Evolutionary conservation across 2,113 vertebrate genomes (phyloP), one percentile per base, ranked within the genome.

Genomic region (Typhlomys cinereus): DNA sequence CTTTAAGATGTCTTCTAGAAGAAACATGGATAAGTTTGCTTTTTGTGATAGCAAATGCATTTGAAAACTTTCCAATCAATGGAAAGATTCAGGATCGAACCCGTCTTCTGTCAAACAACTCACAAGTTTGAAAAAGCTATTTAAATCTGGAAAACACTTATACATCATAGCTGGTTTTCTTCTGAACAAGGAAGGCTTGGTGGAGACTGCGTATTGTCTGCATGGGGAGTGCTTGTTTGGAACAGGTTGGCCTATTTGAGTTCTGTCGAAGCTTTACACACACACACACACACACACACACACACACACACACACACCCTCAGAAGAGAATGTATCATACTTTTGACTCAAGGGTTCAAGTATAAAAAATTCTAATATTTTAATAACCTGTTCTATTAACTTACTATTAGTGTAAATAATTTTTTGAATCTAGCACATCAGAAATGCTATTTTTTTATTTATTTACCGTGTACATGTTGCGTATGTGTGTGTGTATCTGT

Each of bases 1-100:
- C 90, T 54, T 34, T 94, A 96, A 97, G 96, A 93, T 86, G 87
- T 52, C 93, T 70, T 95, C 70, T 69, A 66, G 94, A 82, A 74
- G n/a, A 61, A 70, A 89, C 62, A 86, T 4, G 1, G 8, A 8
- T 52, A 86, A 20, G 11, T 59, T 62, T n/a, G n/a, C n/a, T n/a
- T 52, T 85, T 46, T 74, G 8, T 75, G 61, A 46, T 1, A 80
- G 11, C 25, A 92, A 92, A 90, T 73, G 73, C 14, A 85, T 95
- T 85, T 62, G 62, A 87, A 86, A 91, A 89, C 23, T 70, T 54
- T 79, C 74, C 6, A 87, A 62, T 4, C 87, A 29, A 84, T 73
- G 82, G 36, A 74, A 80, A 70, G 36, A 66, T 91, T 93, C 57
- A 90, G 36, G 18, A 92, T 44, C 73, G 29, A 91, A 92, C 91